Conservation (phyloP, 2,113 vertebrate genomes). For the Stictonetta naevosa region DNA sequence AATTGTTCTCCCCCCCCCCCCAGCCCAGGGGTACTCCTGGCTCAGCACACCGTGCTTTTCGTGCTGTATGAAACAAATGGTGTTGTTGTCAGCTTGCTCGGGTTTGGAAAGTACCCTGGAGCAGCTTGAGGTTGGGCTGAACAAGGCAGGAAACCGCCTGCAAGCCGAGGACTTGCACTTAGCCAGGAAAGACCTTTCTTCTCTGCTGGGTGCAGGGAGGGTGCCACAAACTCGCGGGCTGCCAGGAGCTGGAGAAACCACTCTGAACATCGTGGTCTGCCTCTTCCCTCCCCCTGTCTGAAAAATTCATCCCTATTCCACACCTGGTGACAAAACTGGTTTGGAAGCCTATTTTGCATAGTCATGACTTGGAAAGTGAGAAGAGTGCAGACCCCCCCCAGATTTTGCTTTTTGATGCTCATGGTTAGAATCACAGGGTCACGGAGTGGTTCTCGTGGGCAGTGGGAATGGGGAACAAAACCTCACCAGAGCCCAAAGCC, state of each 20-base stretch:
- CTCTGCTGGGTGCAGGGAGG: fast-evolving
- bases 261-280: background rate
- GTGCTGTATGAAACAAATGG: fast-evolving
- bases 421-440: too few relatives aligned
- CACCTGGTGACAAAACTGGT: background rate
- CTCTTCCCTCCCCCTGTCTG: background rate
- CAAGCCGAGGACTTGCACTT: background rate
- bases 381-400: background rate
- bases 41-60: background rate
- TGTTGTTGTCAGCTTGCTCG: background rate
- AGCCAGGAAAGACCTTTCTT: conserved; percentile 1
- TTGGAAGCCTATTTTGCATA: background rate
- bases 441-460: too few relatives aligned
- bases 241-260: background rate
- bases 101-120: background rate
- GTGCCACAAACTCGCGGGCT: background rate
- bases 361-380: background rate
- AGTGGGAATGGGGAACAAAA: too few relatives aligned
- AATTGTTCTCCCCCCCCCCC: background rate
- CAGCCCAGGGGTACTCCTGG: background rate
- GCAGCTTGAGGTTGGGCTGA: fast-evolving
- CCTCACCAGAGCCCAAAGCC: too few relatives aligned
- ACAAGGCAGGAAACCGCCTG: fast-evolving
- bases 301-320: background rate
- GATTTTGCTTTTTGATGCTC: background rate